Percentiles rank a stretch among this genome's conserved stretches.
These are phyloP conservation scores for cattle (Bos taurus) DNA, from an alignment of 2,113 vertebrate species.

Conservation along the genomic window DNA sequence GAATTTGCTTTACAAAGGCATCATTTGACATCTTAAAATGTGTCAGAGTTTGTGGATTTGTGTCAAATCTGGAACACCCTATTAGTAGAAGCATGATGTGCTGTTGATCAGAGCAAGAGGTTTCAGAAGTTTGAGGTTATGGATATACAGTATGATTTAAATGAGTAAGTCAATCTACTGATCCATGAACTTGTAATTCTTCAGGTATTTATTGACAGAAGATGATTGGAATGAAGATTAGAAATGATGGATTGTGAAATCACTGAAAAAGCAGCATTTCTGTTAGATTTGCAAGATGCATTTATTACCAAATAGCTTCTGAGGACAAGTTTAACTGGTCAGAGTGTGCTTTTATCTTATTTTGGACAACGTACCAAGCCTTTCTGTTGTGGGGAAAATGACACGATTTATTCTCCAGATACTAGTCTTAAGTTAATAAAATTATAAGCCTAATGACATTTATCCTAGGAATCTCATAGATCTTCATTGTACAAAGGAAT, in stretches of 20 bases:
- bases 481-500: conserved; percentile 30
- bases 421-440: conserved; percentile 29
- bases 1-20: background rate
- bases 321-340: background rate
- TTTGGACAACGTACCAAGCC: background rate
- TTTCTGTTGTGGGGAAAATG: conserved; percentile 19
- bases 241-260: background rate
- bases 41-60: background rate
- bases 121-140: background rate
- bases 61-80: background rate
- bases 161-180: background rate
- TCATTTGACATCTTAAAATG: background rate
- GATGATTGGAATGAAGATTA: background rate
- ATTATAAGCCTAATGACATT: background rate
- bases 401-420: background rate
- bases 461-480: background rate
- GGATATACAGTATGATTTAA: background rate
- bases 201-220: background rate
- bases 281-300: background rate
- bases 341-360: background rate
- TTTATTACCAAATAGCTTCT: background rate
- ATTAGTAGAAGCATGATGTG: background rate
- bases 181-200: background rate
- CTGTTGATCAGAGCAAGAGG: background rate
- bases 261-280: background rate